Percentiles rank a stretch among this genome's conserved stretches.
Evolutionary conservation across 1,140 invertebrate species (phyloP).

Genomic region (Epicauta chinensis): DNA sequence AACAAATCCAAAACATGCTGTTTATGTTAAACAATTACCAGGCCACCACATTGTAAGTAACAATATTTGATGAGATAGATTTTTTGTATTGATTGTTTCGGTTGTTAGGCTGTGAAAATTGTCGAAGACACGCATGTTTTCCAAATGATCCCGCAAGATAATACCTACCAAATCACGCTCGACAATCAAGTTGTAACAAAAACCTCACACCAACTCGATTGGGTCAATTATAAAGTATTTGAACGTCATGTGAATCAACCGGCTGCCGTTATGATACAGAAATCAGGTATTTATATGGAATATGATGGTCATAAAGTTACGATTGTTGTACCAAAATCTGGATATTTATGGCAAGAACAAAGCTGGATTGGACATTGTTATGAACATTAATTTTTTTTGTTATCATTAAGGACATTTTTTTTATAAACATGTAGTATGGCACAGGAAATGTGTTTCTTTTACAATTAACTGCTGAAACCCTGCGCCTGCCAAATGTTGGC

Average conservation of each 20-base stretch:
- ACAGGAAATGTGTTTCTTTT: too few relatives aligned
- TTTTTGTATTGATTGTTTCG: not conserved
- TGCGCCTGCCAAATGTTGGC: too few relatives aligned
- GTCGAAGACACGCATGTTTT: conserved; percentile 13
- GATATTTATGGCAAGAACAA: not conserved
- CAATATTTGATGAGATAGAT: not conserved
- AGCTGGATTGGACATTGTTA: conserved; percentile 5
- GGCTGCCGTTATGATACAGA: conserved; percentile 7
- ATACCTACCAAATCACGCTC: conserved; percentile 14
- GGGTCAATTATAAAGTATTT: conserved; percentile 12
- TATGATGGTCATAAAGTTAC: conserved; percentile 13
- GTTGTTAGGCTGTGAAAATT: conserved; percentile 21
- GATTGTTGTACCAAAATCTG: conserved; percentile 14
- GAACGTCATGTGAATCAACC: conserved; percentile 1
- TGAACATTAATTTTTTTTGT: not conserved
- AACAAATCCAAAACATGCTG: conserved; percentile 13
- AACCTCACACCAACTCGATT: conserved; percentile 6
- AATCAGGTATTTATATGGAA: conserved; percentile 18
- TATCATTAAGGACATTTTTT: too few relatives aligned
- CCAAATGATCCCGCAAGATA: conserved; percentile 17
- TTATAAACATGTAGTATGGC: too few relatives aligned
- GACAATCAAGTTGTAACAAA: conserved; percentile 15
- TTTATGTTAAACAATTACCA: conserved; percentile 20
- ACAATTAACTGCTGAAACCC: too few relatives aligned
- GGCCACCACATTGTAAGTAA: conserved; percentile 16